These are phyloP conservation scores for Pelusios castaneus DNA, from an alignment of 2,113 vertebrate genomes.

Conservation along the genomic window DNA sequence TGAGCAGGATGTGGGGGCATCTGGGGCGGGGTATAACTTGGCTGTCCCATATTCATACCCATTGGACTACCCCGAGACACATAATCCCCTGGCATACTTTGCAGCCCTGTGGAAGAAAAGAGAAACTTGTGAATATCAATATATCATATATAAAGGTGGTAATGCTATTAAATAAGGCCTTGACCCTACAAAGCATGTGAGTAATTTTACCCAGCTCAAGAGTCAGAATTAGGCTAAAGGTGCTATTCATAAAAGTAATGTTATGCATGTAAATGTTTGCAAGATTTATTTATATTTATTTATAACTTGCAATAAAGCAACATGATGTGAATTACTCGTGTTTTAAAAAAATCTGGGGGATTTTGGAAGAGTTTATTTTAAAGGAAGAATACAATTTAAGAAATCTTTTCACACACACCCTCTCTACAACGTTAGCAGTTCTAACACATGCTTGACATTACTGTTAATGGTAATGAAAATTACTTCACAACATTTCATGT, in stretches of 20 bases:
- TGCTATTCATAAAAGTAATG: not conserved
- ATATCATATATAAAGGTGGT: conserved; percentile 10
- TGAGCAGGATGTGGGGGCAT: conserved; percentile 87
- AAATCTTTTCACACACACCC: not conserved
- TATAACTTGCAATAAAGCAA: not conserved
- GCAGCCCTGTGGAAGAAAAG: conserved; percentile 84
- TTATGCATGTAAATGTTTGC: not conserved
- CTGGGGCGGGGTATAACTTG: conserved; percentile 85
- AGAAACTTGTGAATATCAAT: conserved; percentile 44
- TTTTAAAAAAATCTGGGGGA: not conserved
- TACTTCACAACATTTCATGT: not conserved
- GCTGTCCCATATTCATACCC: conserved; percentile 89
- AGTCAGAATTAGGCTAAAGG: not conserved
- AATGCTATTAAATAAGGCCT: accelerated
- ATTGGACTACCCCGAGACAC: conserved; percentile 90
- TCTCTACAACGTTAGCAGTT: not conserved
- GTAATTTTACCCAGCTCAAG: not conserved
- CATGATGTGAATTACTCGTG: not conserved
- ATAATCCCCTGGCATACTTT: conserved; percentile 91
- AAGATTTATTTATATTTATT: not conserved
- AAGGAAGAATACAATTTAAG: not conserved
- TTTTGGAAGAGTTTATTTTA: not conserved
- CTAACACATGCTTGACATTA: not conserved
- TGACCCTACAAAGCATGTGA: accelerated
- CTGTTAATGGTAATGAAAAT: no score